Evolutionary conservation across 2,888 invertebrate species (phyloP).

Genomic region (Leptinotarsa juncta): DNA sequence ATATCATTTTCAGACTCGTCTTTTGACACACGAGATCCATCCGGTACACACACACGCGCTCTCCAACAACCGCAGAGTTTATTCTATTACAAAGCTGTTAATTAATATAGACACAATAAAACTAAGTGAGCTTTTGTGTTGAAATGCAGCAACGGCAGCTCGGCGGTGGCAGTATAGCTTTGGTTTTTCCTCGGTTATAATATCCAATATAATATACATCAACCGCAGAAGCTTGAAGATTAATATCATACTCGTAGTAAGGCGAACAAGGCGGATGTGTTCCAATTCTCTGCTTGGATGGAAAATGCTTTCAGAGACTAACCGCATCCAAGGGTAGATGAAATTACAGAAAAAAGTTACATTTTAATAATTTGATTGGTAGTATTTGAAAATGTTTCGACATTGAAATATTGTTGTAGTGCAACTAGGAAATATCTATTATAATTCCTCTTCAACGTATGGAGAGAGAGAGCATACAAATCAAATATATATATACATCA

Average conservation of each 20-base stretch:
- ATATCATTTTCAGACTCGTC: not conserved
- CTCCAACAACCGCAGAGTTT: conserved; percentile 37
- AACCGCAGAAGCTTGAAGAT: conserved; percentile 65
- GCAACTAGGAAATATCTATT: no score
- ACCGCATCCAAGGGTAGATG: not conserved
- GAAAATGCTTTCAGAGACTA: not conserved
- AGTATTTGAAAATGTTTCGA: no score
- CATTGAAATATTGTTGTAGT: no score
- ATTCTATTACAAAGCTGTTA: conserved; percentile 54
- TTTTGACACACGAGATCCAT: conserved; percentile 9
- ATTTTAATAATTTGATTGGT: no score
- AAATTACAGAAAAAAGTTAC: no score
- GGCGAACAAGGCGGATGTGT: conserved; percentile 56
- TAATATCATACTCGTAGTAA: conserved; percentile 63
- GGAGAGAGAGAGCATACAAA: no score
- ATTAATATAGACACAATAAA: conserved; percentile 60
- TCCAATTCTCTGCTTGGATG: conserved; percentile 41
- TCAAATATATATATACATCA: no score
- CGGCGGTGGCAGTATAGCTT: conserved; percentile 44
- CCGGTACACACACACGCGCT: not conserved
- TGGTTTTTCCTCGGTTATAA: conserved; percentile 61
- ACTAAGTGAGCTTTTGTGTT: conserved; percentile 54
- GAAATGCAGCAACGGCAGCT: conserved; percentile 47
- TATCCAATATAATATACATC: conserved; percentile 67
- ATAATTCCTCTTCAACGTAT: no score